Evolutionary conservation across 2,888 invertebrate species (phyloP).

Genomic region (Tribolium freemani): DNA sequence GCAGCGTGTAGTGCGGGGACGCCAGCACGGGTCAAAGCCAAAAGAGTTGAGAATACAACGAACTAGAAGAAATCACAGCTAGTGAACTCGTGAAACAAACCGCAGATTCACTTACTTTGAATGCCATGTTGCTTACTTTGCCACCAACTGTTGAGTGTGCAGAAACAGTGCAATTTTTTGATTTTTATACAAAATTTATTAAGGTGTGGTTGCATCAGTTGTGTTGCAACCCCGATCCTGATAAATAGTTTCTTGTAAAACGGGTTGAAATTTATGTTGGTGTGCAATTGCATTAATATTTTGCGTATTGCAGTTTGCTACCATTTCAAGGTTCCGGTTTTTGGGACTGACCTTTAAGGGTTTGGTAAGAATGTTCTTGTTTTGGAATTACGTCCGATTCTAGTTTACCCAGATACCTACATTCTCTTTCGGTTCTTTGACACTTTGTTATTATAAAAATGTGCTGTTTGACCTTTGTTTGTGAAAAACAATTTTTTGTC

Average conservation of each 20-base stretch:
- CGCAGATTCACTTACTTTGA: constrained; percentile 41
- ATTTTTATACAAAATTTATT: constrained; percentile 10
- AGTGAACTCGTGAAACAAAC: background rate
- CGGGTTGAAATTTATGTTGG: background rate
- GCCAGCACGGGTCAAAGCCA: constrained; percentile 56
- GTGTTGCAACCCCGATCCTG: background rate
- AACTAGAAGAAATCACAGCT: constrained; percentile 38
- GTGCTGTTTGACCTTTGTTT: too few species aligned
- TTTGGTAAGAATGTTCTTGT: constrained; percentile 2
- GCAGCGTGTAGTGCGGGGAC: constrained; percentile 52
- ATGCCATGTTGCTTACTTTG: constrained; percentile 54
- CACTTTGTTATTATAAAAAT: background rate
- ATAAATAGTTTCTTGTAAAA: background rate
- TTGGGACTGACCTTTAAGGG: constrained; percentile 1
- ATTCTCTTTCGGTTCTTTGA: background rate
- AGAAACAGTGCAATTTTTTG: background rate
- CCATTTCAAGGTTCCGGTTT: constrained; percentile 18
- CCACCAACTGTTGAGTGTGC: background rate
- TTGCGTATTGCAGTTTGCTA: constrained; percentile 11
- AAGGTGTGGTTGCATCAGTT: constrained; percentile 8
- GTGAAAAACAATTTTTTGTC: too few species aligned
- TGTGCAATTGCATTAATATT: constrained; percentile 2
- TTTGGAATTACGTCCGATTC: background rate
- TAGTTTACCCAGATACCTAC: constrained; percentile 12
- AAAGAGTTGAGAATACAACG: constrained; percentile 42